Evolutionary conservation across 2,888 invertebrate species (phyloP), one percentile per base, ranked within the genome.

Genomic region (Drosophila multiciliata): DNA sequence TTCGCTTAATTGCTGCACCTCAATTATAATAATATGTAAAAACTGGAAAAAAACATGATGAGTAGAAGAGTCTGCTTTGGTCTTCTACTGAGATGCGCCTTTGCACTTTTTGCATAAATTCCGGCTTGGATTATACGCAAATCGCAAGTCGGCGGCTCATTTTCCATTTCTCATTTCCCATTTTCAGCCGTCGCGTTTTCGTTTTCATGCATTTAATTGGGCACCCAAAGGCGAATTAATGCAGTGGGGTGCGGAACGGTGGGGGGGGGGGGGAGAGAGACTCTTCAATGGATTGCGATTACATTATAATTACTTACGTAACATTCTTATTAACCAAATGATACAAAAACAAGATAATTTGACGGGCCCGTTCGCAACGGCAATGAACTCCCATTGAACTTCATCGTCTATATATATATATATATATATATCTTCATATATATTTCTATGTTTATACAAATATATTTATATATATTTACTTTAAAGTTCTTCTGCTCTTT

Each of bases 181-280:
- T 63, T 76, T 76, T 69, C 59, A 63, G 65, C 58, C 54, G 66
- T 74, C 75, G 69, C 65, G 73, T 82, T 75, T 45, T 70, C 62
- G 64, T 75, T 80, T 83, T 77, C 83, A 83, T 86, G 82, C 83
- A 81, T 79, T 83, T 86, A 84, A 86, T 86, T 84, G 83, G 74
- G 49, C 55, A 49, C 20, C 23, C 38, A 23, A 42, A 17, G 15
- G 29, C 29, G 50, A 23, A 33, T 11, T 33, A 23, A 29, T 33
- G 48, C 53, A 36, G 11, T 33, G 65, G 36, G 36, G 15, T 36
- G 36, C 36, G 15, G 42, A 32, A 11, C 49, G 26, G 1, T 1
- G 1, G 1, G 50, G 52, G 42, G n/a, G 12, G 3, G 7, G 3
- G 23, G 15, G n/a, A 2, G 23, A 2, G 17, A 33, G 38, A 40